Evolutionary conservation across 2,797 vertebrate genomes (phyloP).

Genomic region (Dicrostonyx torquatus): DNA sequence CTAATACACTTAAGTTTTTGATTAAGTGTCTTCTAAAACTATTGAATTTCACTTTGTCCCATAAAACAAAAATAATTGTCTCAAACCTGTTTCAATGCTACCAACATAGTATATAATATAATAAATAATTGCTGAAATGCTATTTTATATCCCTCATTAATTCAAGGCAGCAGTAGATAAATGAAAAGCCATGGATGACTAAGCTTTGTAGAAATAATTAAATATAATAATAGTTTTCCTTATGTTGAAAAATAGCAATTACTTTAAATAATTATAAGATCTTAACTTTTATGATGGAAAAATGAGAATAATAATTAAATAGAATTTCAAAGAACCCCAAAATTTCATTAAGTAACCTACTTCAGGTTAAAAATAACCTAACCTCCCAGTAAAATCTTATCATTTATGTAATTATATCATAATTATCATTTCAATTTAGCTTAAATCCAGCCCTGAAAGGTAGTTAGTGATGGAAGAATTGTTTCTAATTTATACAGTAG

Average conservation of each 20-base stretch:
- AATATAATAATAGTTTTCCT: constrained; percentile 62
- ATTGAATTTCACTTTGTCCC: not conserved
- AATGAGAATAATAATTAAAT: constrained; percentile 34
- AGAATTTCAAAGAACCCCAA: constrained; percentile 15
- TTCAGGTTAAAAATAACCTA: not conserved
- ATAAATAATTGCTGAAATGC: constrained; percentile 65
- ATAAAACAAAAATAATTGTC: constrained; percentile 54
- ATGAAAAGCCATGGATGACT: constrained; percentile 58
- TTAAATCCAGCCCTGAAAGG: not conserved
- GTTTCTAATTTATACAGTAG: constrained; percentile 44
- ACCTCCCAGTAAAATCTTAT: not conserved
- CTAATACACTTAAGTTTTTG: not conserved
- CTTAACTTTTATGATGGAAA: constrained; percentile 43
- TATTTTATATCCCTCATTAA: constrained; percentile 61
- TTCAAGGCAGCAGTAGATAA: constrained; percentile 48
- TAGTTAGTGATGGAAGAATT: not conserved
- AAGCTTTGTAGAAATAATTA: constrained; percentile 53
- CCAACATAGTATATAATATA: constrained; percentile 33
- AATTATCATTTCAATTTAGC: constrained; percentile 39
- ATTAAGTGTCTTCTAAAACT: not conserved
- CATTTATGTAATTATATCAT: constrained; percentile 47
- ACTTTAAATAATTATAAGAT: constrained; percentile 64
- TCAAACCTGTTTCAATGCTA: constrained; percentile 26
- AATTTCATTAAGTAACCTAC: constrained; percentile 23
- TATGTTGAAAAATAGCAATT: constrained; percentile 50